phyloP scores from a whole-genome alignment of 2,888 invertebrate genomes.

The Eucera pruinosa region DNA sequence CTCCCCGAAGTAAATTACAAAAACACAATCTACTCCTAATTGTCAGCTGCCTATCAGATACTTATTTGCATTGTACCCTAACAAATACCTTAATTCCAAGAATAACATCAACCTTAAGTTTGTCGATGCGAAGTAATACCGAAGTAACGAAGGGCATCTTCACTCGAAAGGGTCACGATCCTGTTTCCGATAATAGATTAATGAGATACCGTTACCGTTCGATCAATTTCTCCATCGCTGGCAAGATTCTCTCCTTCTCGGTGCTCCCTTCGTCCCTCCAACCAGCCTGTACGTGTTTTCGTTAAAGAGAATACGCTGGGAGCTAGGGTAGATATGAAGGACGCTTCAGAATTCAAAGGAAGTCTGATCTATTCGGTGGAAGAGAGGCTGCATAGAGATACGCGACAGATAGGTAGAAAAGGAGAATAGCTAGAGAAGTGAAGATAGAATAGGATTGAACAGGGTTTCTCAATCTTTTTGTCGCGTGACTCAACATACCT shows the following conservation, averaged over 20 bases:
- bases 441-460: not conserved
- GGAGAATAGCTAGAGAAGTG: not conserved
- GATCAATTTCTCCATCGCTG: slow-evolving; percentile 48
- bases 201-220: slow-evolving; percentile 47
- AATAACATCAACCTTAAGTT: too few relatives aligned
- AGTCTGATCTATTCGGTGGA: slow-evolving; percentile 53
- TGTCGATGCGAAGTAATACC: too few relatives aligned
- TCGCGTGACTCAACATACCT: too few relatives aligned
- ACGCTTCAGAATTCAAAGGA: slow-evolving; percentile 61
- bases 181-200: slow-evolving; percentile 53
- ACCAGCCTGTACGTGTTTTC: slow-evolving; percentile 52
- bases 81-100: too few relatives aligned
- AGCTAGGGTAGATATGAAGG: slow-evolving; percentile 58
- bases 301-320: slow-evolving; percentile 48
- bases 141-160: not conserved
- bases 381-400: slow-evolving; percentile 17
- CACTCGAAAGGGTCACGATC: slow-evolving; percentile 11
- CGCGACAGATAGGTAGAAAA: slow-evolving; percentile 29
- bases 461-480: too few relatives aligned
- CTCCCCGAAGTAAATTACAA: too few relatives aligned
- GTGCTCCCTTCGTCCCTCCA: slow-evolving; percentile 27
- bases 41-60: too few relatives aligned
- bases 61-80: too few relatives aligned
- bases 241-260: not conserved
- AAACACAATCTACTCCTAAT: too few relatives aligned